Evolutionary conservation across 2,888 invertebrate genomes (phyloP).

Genomic region (Tachina grossa): DNA sequence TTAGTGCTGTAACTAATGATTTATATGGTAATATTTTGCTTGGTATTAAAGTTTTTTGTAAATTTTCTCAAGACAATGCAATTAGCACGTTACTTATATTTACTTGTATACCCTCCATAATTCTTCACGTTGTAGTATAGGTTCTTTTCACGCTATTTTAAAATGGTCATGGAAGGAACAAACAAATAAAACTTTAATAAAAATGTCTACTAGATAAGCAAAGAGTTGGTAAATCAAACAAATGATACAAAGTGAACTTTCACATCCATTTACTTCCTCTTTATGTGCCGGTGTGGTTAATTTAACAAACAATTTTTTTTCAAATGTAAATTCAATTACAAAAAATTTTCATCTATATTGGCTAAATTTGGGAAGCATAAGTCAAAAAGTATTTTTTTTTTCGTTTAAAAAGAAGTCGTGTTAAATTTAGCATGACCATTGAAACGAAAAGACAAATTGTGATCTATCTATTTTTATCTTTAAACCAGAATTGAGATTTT

Average conservation of each 20-base stretch:
- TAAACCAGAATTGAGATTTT: too few relatives aligned
- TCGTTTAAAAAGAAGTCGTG: neutral
- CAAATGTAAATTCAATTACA: neutral
- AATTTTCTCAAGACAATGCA: neutral
- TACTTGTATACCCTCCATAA: neutral
- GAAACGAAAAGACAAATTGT: neutral
- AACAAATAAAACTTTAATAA: slow-evolving; percentile 20
- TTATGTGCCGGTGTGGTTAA: neutral
- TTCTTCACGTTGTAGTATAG: too few relatives aligned
- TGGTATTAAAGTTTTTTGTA: neutral
- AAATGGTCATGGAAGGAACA: slow-evolving; percentile 17
- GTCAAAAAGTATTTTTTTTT: neutral
- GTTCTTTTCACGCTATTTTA: slow-evolving; percentile 50
- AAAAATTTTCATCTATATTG: neutral
- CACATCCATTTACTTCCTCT: slow-evolving; percentile 1
- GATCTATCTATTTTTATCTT: neutral
- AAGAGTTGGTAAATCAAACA: neutral
- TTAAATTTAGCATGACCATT: neutral
- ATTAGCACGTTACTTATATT: slow-evolving; percentile 32
- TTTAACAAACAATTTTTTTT: slow-evolving; percentile 17
- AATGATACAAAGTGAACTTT: neutral
- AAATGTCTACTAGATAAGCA: neutral
- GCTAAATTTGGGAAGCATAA: neutral
- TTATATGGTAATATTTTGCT: too few relatives aligned
- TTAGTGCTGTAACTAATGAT: too few relatives aligned